Evolutionary conservation across 2,888 invertebrate species (phyloP).

Genomic region (Choristoneura rosaceana): DNA sequence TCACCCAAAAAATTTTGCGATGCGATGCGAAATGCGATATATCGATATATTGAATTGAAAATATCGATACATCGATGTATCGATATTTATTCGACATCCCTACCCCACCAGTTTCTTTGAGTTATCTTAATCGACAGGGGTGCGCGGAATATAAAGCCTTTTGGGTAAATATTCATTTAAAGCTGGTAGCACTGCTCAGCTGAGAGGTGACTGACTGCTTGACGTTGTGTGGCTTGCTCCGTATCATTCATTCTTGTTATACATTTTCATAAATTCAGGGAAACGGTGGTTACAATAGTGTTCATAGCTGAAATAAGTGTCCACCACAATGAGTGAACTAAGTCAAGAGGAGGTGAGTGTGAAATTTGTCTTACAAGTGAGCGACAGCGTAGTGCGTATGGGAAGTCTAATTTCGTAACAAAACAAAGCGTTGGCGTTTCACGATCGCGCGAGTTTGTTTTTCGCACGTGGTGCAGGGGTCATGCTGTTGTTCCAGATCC

Average conservation of each 20-base stretch:
- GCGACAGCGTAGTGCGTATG: constrained; percentile 77
- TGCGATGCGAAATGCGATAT: no score
- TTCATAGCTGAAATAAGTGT: constrained; percentile 56
- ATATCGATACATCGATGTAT: no score
- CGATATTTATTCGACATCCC: no score
- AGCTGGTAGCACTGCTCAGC: constrained; percentile 58
- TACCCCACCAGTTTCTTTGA: no score
- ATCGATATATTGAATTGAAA: no score
- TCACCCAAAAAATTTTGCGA: no score
- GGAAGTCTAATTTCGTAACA: constrained; percentile 84
- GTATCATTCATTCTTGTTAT: constrained; percentile 64
- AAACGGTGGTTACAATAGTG: constrained; percentile 60
- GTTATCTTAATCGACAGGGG: no score
- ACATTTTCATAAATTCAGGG: constrained; percentile 65
- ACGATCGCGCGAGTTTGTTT: constrained; percentile 61
- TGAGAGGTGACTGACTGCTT: constrained; percentile 83
- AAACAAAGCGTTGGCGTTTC: constrained; percentile 80
- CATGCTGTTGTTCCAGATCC: constrained; percentile 86
- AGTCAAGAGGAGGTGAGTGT: constrained; percentile 94
- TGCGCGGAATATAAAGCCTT: no score
- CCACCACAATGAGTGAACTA: constrained; percentile 90
- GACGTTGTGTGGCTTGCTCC: constrained; percentile 78
- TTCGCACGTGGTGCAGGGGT: constrained; percentile 64
- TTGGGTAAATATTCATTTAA: constrained; percentile 14
- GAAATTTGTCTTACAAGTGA: constrained; percentile 73